A percentile compares a stretch with the other conserved stretches of the same genome.
Evolutionary conservation across 2,888 invertebrate genomes (phyloP).

Genomic region (Clitarchus hookeri): DNA sequence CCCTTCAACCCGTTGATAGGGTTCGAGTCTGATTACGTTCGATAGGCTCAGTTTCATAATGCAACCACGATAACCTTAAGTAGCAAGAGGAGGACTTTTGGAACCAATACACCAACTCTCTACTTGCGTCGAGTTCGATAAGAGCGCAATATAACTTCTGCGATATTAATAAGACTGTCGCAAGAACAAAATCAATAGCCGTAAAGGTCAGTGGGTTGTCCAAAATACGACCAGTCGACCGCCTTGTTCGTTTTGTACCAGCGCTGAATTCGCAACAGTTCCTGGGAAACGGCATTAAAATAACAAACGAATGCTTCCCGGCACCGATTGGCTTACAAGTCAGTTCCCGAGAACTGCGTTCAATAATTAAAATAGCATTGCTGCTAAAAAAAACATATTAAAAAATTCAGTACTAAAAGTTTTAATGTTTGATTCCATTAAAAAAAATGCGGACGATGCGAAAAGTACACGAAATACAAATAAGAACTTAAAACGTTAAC

Average conservation of each 20-base stretch:
- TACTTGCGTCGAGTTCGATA: too few relatives aligned
- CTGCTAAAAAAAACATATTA: neutral
- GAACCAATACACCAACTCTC: too few relatives aligned
- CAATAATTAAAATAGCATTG: neutral
- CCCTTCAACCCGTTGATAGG: too few relatives aligned
- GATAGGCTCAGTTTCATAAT: too few relatives aligned
- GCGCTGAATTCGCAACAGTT: neutral
- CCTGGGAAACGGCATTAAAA: neutral
- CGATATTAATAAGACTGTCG: neutral
- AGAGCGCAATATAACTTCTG: too few relatives aligned
- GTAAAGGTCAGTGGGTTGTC: neutral
- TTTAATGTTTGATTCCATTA: too few relatives aligned
- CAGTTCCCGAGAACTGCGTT: neutral
- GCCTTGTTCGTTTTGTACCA: neutral
- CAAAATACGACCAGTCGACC: neutral
- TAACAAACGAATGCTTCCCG: neutral
- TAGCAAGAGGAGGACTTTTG: too few relatives aligned
- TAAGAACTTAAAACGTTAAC: neutral
- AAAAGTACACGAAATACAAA: neutral
- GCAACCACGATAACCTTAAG: too few relatives aligned
- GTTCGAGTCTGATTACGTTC: too few relatives aligned
- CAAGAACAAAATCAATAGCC: neutral
- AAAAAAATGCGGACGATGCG: too few relatives aligned
- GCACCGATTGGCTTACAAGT: neutral
- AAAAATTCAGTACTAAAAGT: neutral